Base-by-base conservation (phyloP, 2,797 vertebrate genomes). In the Crax fasciolata region DNA sequence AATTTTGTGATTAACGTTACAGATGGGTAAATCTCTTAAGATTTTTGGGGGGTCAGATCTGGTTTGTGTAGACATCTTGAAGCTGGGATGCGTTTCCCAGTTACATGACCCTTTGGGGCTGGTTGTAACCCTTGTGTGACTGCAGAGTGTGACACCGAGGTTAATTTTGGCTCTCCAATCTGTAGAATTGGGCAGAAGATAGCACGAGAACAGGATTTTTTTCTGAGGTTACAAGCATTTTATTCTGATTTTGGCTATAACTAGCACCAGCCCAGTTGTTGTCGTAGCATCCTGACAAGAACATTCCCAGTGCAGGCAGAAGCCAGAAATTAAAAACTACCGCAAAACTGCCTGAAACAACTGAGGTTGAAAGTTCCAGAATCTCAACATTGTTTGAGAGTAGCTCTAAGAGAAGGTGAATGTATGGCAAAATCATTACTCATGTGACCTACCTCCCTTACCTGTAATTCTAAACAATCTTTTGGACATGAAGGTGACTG, bases 1-100 rank as follows among this genome's bases (percentile, higher is more conserved):
- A 57, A 78, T 93, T 88, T 85, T 91, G 38, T 82, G 62, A 62
- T 82, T 88, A 91, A 62, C 30, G 21, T 82, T 82, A 57, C 76
- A 85, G 72, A 57, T 68, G 48, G 19, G 25, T 65, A 81, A 84
- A 68, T 80, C 23, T 58, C 38, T 70, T 43, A 38, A 48, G 57
- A 70, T 70, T 46, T 61, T 17, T 13, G 8, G 54, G 30, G 62
- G 52, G 38, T 81, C 48, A 27, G 43, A 81, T 78, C 52, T 94
- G 32, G 54, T 66, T 93, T 83, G 30, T n/a, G 65, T 82, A 71
- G 77, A 52, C 20, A 44, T 82, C 81, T 66, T 27, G 19, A 62
- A 58, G 20, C 75, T 67, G 58, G 43, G 18, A 84, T 65, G 14
- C 7, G 2, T 74, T 39, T 90, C 32, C 28, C 57, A 54, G 35